Conservation (phyloP, 1,140 invertebrate genomes). For the Anthonomus grandis region DNA sequence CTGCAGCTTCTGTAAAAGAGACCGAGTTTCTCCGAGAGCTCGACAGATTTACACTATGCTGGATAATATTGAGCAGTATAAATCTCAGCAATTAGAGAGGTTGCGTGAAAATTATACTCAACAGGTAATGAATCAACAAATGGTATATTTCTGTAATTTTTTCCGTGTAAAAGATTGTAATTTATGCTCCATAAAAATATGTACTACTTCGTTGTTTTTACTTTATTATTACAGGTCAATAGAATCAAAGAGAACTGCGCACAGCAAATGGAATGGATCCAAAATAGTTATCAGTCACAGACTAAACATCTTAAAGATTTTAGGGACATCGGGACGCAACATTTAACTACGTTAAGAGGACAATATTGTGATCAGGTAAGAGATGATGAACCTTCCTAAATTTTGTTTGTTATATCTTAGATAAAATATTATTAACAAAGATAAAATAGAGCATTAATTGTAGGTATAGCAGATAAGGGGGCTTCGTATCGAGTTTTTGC, state of each 20-base stretch:
- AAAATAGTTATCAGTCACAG: slow-evolving; percentile 85
- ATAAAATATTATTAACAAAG: too few species aligned
- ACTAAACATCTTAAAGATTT: slow-evolving; percentile 85
- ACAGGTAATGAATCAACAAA: slow-evolving; percentile 76
- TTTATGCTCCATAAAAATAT: background rate
- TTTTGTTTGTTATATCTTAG: too few species aligned
- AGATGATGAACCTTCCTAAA: too few species aligned
- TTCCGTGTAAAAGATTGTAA: too few species aligned
- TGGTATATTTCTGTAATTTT: background rate
- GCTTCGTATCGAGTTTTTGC: too few species aligned
- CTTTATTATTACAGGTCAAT: slow-evolving; percentile 60
- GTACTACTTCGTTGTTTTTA: background rate
- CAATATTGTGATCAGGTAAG: slow-evolving; percentile 89
- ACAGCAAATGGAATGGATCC: slow-evolving; percentile 89
- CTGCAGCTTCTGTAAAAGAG: slow-evolving; percentile 65
- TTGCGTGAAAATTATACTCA: slow-evolving; percentile 87
- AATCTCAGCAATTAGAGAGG: slow-evolving; percentile 81
- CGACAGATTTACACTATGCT: slow-evolving; percentile 81
- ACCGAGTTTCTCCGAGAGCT: slow-evolving; percentile 68
- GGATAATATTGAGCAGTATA: slow-evolving; percentile 87
- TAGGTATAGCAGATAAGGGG: too few species aligned
- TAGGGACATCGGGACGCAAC: slow-evolving; percentile 83
- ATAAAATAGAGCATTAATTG: too few species aligned
- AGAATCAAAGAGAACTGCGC: slow-evolving; percentile 89
- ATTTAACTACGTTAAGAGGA: slow-evolving; percentile 78